A percentile compares a stretch with the other conserved stretches of the same genome.
phyloP scores from a whole-genome alignment of 2,888 invertebrate species.

The Arrhopalites spinosus region DNA sequence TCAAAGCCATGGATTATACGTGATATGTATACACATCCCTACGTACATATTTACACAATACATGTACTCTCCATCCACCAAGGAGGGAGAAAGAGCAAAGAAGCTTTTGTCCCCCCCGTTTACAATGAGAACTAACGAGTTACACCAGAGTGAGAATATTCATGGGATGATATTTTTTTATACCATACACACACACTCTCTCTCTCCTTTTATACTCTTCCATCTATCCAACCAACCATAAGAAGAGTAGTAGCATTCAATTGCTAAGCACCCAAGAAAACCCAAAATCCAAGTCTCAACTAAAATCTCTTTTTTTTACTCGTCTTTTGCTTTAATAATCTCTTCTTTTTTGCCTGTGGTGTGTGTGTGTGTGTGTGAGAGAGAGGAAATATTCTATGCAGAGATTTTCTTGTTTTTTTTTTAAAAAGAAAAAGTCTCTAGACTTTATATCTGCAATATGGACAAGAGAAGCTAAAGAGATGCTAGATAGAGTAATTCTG shows the following conservation, averaged over 20 bases:
- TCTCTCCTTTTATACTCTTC: neutral
- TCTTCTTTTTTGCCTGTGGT: too few relatives aligned
- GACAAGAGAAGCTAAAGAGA: too few relatives aligned
- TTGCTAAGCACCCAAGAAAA: too few relatives aligned
- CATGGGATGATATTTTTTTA: conserved; percentile 37
- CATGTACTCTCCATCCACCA: too few relatives aligned
- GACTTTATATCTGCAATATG: too few relatives aligned
- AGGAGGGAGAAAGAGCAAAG: neutral
- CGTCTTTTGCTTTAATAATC: neutral
- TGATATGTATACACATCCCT: neutral
- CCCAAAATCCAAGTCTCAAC: too few relatives aligned
- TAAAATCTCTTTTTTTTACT: neutral
- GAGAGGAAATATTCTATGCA: too few relatives aligned
- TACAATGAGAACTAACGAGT: conserved; percentile 45
- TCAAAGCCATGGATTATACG: neutral
- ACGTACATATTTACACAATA: neutral
- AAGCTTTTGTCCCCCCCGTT: conserved; percentile 22
- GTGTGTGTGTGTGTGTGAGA: too few relatives aligned
- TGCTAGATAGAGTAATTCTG: too few relatives aligned
- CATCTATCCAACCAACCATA: neutral
- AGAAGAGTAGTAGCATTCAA: neutral
- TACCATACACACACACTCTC: neutral
- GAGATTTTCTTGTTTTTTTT: too few relatives aligned
- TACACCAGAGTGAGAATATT: conserved; percentile 42
- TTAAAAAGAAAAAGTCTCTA: too few relatives aligned